phyloP scores from a whole-genome alignment of 1,140 invertebrate species.

The Leptinotarsa defecta region DNA sequence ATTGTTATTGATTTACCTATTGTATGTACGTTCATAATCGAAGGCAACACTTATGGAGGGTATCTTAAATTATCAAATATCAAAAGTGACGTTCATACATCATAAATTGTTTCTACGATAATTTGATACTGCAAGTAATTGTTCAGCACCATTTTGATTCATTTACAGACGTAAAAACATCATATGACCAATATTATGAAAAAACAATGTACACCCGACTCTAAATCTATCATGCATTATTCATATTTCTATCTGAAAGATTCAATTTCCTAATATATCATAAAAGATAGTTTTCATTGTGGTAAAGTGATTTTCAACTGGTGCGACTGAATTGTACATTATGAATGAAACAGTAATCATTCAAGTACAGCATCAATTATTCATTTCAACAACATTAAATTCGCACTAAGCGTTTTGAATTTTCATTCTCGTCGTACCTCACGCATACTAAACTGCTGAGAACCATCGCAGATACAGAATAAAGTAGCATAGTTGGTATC shows the following conservation, averaged over 20 bases:
- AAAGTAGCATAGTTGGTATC: constrained; percentile 5
- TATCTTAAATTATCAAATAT: too few relatives aligned
- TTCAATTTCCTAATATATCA: neutral
- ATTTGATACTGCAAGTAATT: too few relatives aligned
- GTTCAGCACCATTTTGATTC: too few relatives aligned
- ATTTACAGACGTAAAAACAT: too few relatives aligned
- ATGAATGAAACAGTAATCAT: neutral
- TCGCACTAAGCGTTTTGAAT: neutral
- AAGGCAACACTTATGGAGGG: too few relatives aligned
- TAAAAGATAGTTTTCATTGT: neutral
- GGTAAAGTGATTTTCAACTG: neutral
- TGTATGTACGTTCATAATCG: too few relatives aligned
- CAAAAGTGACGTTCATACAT: too few relatives aligned
- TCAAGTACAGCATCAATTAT: neutral
- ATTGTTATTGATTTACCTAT: too few relatives aligned
- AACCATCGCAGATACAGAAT: neutral
- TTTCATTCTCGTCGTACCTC: neutral
- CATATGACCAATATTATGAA: too few relatives aligned
- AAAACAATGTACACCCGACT: too few relatives aligned
- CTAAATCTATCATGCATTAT: too few relatives aligned
- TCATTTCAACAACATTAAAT: neutral
- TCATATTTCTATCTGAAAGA: neutral
- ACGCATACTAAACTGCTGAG: neutral
- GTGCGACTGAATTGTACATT: neutral
- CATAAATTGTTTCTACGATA: too few relatives aligned